phyloP scores from a whole-genome alignment of 2,888 invertebrate genomes.

The Antheraea yamamai region DNA sequence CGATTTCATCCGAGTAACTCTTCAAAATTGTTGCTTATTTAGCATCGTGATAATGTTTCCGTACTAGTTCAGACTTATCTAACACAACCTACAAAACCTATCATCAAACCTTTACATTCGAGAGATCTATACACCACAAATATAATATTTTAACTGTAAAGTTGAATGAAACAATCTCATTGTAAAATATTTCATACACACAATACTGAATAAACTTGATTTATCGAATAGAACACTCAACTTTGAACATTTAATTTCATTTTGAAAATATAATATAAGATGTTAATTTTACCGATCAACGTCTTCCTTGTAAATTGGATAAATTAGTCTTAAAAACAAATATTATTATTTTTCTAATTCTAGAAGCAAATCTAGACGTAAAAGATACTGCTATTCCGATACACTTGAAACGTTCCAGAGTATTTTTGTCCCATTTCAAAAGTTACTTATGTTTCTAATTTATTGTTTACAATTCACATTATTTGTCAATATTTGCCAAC shows the following conservation, averaged over 20 bases:
- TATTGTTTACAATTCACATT: too few relatives aligned
- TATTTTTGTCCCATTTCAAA: too few relatives aligned
- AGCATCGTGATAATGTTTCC: not conserved
- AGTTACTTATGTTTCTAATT: too few relatives aligned
- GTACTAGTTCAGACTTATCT: not conserved
- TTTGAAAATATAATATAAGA: not conserved
- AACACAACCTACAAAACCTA: not conserved
- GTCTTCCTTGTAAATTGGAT: not conserved
- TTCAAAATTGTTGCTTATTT: not conserved
- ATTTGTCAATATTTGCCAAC: too few relatives aligned
- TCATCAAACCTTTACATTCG: not conserved
- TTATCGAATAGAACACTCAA: not conserved
- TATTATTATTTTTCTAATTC: too few relatives aligned
- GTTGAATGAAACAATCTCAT: not conserved
- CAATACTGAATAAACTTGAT: conserved; percentile 3
- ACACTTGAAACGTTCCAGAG: too few relatives aligned
- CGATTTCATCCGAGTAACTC: not conserved
- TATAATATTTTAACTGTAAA: not conserved
- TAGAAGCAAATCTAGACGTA: too few relatives aligned
- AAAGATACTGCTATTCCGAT: too few relatives aligned
- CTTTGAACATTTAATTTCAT: not conserved
- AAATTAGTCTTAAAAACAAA: not conserved
- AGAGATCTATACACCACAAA: not conserved
- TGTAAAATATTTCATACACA: not conserved
- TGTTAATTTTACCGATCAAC: not conserved